These are phyloP conservation scores for Myocastor coypus DNA, from an alignment of 2,113 vertebrate genomes.

Conservation along the genomic window DNA sequence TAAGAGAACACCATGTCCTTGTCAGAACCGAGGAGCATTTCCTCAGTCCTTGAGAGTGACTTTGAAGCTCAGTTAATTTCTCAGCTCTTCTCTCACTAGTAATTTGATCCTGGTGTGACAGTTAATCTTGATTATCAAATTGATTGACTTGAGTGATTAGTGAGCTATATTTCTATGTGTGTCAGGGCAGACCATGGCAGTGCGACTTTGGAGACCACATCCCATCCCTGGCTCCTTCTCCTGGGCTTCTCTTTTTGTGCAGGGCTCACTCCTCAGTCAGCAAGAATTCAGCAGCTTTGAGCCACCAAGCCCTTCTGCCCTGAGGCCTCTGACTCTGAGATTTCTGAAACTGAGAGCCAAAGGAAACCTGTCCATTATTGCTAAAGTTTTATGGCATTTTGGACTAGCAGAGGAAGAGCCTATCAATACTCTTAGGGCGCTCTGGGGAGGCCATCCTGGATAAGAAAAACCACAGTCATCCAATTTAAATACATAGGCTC, in stretches of 20 bases:
- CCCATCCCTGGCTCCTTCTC: neutral
- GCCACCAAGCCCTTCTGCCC: neutral
- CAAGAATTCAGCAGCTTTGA: neutral
- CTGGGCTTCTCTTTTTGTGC: neutral
- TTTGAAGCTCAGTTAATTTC: neutral
- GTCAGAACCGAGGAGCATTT: rapidly evolving
- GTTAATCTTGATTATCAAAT: neutral
- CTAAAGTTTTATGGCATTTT: neutral
- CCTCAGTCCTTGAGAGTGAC: neutral
- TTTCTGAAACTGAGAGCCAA: neutral
- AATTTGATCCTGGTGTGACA: neutral
- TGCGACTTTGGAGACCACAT: neutral
- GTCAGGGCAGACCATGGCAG: neutral
- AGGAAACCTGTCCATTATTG: neutral
- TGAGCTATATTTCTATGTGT: neutral
- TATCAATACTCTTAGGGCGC: neutral
- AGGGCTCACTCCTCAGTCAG: neutral
- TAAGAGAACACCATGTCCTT: neutral
- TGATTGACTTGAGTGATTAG: neutral
- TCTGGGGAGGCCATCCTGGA: neutral
- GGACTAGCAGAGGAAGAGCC: neutral
- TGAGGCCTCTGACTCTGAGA: neutral
- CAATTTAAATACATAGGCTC: neutral
- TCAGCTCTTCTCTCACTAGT: neutral
- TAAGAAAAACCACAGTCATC: neutral